A percentile compares a stretch with the other conserved stretches of the same genome.
Conservation (phyloP, 2,888 invertebrate genomes). For the Coelinius sp. region DNA sequence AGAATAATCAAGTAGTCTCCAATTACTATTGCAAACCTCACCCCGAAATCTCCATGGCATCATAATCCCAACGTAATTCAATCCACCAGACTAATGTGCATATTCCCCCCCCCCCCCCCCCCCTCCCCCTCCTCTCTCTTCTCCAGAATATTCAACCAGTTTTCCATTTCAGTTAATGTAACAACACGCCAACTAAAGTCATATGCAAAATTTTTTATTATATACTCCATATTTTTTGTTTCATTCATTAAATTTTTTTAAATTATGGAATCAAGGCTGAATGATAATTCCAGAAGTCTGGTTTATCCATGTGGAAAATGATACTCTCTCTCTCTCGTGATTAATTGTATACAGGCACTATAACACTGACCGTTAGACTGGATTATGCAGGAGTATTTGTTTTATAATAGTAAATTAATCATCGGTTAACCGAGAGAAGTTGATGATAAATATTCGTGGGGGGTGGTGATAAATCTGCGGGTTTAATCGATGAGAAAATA, state of each 20-base stretch:
- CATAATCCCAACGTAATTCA: not conserved
- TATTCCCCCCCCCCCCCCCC: not conserved
- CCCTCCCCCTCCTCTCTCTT: no score
- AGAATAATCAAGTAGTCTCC: not conserved
- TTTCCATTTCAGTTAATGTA: not conserved
- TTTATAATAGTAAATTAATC: conserved; percentile 27
- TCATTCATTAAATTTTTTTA: not conserved
- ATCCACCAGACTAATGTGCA: not conserved
- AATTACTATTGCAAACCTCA: not conserved
- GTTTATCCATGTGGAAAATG: conserved; percentile 32
- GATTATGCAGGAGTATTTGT: conserved; percentile 16
- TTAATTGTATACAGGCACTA: conserved; percentile 18
- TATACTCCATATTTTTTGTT: not conserved
- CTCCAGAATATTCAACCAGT: not conserved
- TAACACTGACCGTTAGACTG: conserved; percentile 17
- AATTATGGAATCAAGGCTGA: not conserved
- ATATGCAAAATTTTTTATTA: not conserved
- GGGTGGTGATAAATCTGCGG: not conserved
- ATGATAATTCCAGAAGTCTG: conserved; percentile 9
- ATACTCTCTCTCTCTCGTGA: conserved; percentile 36
- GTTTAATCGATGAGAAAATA: not conserved
- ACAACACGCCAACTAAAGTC: not conserved
- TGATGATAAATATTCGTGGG: conserved; percentile 22
- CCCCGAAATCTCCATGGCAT: not conserved
- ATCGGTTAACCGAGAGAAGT: conserved; percentile 21